Evolutionary conservation across 2,797 vertebrate genomes (phyloP).

Genomic region (Pristis pectinata): DNA sequence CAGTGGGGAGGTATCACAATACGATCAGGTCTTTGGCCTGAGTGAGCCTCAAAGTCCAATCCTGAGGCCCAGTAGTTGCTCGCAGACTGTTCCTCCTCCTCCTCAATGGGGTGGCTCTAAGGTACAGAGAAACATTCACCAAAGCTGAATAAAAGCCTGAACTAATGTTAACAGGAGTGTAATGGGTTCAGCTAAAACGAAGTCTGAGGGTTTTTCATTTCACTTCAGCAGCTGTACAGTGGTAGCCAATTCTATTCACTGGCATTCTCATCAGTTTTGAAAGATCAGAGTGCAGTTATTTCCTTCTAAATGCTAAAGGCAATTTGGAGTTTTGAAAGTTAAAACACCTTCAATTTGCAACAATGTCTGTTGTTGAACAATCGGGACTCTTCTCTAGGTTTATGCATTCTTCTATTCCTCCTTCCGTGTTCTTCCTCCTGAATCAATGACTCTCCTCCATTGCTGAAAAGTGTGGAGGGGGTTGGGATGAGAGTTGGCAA

Average conservation of each 20-base stretch:
- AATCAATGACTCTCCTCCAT: neutral
- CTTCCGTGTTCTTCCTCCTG: neutral
- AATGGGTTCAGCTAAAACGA: neutral
- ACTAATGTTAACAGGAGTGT: slow-evolving; percentile 17
- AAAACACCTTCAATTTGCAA: neutral
- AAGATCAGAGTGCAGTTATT: neutral
- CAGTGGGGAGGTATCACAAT: no score
- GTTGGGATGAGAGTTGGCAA: neutral
- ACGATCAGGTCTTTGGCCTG: no score
- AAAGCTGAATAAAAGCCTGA: neutral
- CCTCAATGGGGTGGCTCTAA: no score
- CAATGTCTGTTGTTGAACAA: neutral
- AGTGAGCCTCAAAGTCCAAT: no score
- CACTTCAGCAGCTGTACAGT: neutral
- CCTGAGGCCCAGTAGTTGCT: no score
- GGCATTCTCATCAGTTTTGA: slow-evolving; percentile 14
- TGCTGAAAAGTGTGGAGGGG: neutral
- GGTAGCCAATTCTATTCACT: neutral
- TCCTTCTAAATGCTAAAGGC: neutral
- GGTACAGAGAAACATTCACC: neutral
- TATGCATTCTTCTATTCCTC: neutral
- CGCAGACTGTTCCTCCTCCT: no score
- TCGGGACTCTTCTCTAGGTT: no score
- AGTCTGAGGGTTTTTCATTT: slow-evolving; percentile 13
- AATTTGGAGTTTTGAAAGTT: neutral